Percentiles rank a stretch among this genome's conserved stretches.
These are phyloP conservation scores for Nymphalis io DNA, from an alignment of 1,140 invertebrate species.

Conservation along the genomic window DNA sequence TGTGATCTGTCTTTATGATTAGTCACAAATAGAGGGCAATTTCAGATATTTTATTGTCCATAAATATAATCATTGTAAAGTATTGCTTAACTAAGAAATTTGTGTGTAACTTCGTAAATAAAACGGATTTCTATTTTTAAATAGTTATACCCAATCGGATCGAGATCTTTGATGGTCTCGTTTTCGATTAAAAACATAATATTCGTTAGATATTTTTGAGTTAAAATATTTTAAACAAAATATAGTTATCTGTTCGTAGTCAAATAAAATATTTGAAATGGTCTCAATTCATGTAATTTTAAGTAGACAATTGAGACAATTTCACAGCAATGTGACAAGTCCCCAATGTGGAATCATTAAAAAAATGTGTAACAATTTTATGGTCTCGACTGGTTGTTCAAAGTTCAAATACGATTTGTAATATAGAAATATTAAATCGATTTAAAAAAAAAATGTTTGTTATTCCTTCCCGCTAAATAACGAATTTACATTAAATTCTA, in stretches of 20 bases:
- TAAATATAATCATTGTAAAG: background rate
- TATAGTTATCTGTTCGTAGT: background rate
- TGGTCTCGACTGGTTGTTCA: constrained; percentile 67
- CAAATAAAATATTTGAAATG: constrained; percentile 35
- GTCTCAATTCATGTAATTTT: constrained; percentile 29
- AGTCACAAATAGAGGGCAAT: constrained; percentile 12
- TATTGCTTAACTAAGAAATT: constrained; percentile 4
- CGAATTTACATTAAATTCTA: background rate
- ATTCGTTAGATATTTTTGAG: background rate
- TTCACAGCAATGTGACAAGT: background rate
- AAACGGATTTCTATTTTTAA: constrained; percentile 10
- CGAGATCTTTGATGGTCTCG: background rate
- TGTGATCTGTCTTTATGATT: background rate
- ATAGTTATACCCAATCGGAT: too few relatives aligned
- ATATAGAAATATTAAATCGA: constrained; percentile 73
- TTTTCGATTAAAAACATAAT: background rate
- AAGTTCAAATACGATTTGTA: constrained; percentile 73
- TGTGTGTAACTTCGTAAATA: constrained; percentile 16
- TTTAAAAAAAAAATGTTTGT: constrained; percentile 45
- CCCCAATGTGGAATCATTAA: constrained; percentile 29
- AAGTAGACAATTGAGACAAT: constrained; percentile 27
- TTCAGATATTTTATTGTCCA: constrained; percentile 28
- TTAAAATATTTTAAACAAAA: background rate
- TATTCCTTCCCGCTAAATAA: background rate
- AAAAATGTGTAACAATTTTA: constrained; percentile 57